These are phyloP conservation scores for Bubo bubo DNA, from an alignment of 2,113 vertebrate genomes.

Conservation along the genomic window DNA sequence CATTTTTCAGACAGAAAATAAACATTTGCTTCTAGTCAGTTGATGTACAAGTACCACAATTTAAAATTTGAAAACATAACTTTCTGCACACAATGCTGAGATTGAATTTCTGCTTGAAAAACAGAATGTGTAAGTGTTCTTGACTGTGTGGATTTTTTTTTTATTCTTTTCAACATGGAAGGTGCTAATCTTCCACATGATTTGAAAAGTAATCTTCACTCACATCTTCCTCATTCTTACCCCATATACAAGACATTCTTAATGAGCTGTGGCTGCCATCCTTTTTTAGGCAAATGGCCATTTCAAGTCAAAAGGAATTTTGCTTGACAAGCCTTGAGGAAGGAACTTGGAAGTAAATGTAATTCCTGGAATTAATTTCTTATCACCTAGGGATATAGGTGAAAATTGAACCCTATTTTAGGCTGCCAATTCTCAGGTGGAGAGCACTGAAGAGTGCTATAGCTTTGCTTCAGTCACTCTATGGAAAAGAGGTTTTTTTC, in stretches of 20 bases:
- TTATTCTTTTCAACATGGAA: not conserved
- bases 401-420: not conserved
- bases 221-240: not conserved
- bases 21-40: slow-evolving; percentile 50
- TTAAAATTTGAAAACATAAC: slow-evolving; percentile 10
- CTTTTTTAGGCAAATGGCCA: not conserved
- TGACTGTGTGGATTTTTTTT: not conserved
- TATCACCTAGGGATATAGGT: not conserved
- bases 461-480: not conserved
- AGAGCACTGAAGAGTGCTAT: not conserved
- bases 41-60: slow-evolving; percentile 24
- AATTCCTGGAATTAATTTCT: not conserved
- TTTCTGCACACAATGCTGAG: not conserved
- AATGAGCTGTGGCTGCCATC: not conserved
- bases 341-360: not conserved
- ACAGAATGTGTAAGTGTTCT: not conserved
- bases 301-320: not conserved
- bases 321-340: not conserved
- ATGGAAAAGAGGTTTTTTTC: not conserved
- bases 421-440: not conserved
- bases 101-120: slow-evolving; percentile 18
- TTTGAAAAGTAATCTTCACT: not conserved
- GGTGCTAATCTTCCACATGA: not conserved
- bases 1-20: slow-evolving; percentile 64
- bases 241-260: not conserved